Percentiles rank a stretch among this genome's conserved stretches.
These are phyloP conservation scores for Caenorhabditis brenneri DNA, from an alignment of 1,140 invertebrate species.

Conservation along the genomic window DNA sequence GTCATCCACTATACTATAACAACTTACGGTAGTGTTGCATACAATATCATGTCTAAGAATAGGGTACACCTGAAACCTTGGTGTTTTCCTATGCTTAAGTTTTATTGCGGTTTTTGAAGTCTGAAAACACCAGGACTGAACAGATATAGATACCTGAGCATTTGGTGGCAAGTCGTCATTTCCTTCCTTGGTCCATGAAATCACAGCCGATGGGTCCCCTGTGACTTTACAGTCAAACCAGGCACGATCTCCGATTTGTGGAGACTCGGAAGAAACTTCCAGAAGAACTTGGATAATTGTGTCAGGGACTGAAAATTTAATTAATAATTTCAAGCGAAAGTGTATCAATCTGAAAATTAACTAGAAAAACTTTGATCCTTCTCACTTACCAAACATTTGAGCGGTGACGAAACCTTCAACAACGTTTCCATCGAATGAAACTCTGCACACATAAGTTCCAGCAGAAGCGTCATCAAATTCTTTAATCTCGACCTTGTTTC, in stretches of 20 bases:
- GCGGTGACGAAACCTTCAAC: constrained; percentile 69
- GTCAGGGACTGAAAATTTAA: constrained; percentile 65
- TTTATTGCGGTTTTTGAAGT: neutral
- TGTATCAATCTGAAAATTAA: too few relatives aligned
- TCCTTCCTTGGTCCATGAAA: constrained; percentile 67
- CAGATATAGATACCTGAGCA: constrained; percentile 59
- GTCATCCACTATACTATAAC: constrained; percentile 31
- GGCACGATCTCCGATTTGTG: constrained; percentile 66
- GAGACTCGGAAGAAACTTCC: constrained; percentile 66
- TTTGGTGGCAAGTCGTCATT: constrained; percentile 63
- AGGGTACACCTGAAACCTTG: constrained; percentile 20
- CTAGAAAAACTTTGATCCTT: too few relatives aligned
- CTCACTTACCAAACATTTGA: constrained; percentile 67
- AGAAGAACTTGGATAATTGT: constrained; percentile 70
- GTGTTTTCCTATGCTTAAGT: too few relatives aligned
- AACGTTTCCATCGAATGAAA: constrained; percentile 63
- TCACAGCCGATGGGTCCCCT: constrained; percentile 64
- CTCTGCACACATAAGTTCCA: constrained; percentile 66
- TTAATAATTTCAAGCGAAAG: neutral
- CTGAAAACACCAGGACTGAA: neutral
- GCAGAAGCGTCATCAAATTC: constrained; percentile 64
- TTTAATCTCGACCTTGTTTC: constrained; percentile 65
- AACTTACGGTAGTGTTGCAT: constrained; percentile 37
- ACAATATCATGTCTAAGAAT: constrained; percentile 37
- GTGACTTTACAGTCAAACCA: constrained; percentile 69